Conservation (phyloP, 2,113 vertebrate genomes). For the Phoenicopterus ruber region DNA sequence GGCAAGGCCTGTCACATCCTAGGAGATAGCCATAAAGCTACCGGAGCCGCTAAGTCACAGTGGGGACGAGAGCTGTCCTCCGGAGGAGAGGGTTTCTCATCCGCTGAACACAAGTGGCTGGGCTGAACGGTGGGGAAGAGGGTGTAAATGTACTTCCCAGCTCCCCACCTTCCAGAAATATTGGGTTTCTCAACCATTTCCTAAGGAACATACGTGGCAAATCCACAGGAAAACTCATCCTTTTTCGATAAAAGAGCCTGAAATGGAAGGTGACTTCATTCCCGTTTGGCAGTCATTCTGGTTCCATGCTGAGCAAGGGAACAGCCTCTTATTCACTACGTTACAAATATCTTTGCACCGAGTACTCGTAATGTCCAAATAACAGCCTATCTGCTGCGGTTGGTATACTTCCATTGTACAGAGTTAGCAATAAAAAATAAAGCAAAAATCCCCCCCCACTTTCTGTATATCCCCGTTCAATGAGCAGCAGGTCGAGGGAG, state of each 20-base stretch:
- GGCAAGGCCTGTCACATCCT: not conserved
- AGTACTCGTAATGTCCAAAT: not conserved
- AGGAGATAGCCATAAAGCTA: not conserved
- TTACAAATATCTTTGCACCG: not conserved
- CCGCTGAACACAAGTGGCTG: not conserved
- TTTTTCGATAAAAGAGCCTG: not conserved
- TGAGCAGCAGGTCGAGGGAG: too few relatives aligned
- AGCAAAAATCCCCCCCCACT: not conserved
- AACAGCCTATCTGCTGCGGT: not conserved
- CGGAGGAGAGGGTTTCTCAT: not conserved
- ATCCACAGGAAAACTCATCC: not conserved
- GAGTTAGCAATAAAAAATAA: not conserved
- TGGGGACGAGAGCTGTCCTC: not conserved
- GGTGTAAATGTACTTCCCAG: not conserved
- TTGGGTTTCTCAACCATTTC: not conserved
- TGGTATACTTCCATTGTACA: not conserved
- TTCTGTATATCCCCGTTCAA: too few relatives aligned
- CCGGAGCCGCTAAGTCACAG: not conserved
- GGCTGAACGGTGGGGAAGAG: rapidly evolving
- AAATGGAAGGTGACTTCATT: slow-evolving; percentile 52
- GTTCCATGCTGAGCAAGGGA: slow-evolving; percentile 18
- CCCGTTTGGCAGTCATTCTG: not conserved
- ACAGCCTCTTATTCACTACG: not conserved
- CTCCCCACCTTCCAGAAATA: not conserved
- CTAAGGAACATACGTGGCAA: not conserved